Conservation (phyloP, 2,113 vertebrate species). For the Propithecus coquereli region DNA sequence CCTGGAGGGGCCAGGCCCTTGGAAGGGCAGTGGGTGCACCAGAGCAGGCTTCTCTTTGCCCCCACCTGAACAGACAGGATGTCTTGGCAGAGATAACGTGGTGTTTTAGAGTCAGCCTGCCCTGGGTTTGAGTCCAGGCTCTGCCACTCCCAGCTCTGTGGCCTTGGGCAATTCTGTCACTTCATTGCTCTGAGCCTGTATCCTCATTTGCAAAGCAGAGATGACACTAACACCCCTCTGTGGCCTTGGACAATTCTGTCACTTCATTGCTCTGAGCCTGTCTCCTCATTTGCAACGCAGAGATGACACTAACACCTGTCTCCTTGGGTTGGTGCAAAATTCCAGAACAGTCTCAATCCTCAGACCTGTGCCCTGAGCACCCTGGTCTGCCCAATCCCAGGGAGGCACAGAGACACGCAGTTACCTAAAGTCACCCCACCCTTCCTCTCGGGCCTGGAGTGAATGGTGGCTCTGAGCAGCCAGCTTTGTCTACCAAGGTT, state of each 20-base stretch:
- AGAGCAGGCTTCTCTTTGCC: neutral
- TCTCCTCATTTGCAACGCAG: neutral
- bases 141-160: neutral
- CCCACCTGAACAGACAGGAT: neutral
- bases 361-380: neutral
- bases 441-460: neutral
- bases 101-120: neutral
- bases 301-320: neutral
- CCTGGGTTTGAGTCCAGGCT: too few relatives aligned
- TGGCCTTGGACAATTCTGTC: neutral
- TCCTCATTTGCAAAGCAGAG: neutral
- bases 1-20: neutral
- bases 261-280: neutral
- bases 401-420: neutral
- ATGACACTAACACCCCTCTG: neutral
- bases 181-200: neutral
- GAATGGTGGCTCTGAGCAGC: neutral
- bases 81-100: neutral
- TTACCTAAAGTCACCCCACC: neutral
- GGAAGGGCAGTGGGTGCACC: neutral
- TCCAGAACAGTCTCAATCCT: neutral
- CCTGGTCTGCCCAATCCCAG: fast-evolving
- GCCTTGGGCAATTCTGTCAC: neutral
- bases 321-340: neutral
- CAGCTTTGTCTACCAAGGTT: neutral